phyloP scores from a whole-genome alignment of 2,113 vertebrate genomes.

The Psettodes erumei region DNA sequence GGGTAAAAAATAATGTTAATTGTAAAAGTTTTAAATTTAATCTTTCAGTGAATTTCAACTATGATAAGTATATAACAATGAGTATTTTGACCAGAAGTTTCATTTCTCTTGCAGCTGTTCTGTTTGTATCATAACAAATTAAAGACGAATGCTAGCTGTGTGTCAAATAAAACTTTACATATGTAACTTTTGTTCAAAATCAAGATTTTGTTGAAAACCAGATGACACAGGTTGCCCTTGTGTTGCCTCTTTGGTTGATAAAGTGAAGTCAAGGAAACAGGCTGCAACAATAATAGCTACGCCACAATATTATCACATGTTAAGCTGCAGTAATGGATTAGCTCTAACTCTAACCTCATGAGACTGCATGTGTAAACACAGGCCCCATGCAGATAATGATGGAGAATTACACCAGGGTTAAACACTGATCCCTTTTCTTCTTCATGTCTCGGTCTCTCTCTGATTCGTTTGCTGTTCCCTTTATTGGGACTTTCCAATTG shows the following conservation, averaged over 20 bases:
- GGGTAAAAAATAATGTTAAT: background rate
- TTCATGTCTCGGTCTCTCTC: slow-evolving; percentile 40
- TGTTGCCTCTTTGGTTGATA: slow-evolving; percentile 3
- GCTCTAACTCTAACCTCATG: slow-evolving; percentile 66
- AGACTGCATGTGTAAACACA: slow-evolving; percentile 70
- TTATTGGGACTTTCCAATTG: slow-evolving; percentile 62
- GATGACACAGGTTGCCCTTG: background rate
- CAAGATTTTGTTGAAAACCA: background rate
- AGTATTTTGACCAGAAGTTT: background rate
- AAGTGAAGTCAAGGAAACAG: background rate
- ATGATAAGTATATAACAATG: background rate
- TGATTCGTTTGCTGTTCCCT: slow-evolving; percentile 50
- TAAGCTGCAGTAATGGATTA: slow-evolving; percentile 66
- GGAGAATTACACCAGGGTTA: slow-evolving; percentile 54
- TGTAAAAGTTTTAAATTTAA: background rate
- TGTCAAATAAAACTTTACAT: too few relatives aligned
- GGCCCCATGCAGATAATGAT: slow-evolving; percentile 67
- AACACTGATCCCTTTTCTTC: slow-evolving; percentile 62
- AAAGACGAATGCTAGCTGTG: background rate
- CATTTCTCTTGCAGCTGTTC: background rate
- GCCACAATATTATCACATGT: slow-evolving; percentile 55
- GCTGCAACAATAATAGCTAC: slow-evolving; percentile 20
- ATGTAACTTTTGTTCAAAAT: background rate
- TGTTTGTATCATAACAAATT: too few relatives aligned
- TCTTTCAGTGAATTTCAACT: background rate